Conservation (phyloP, 2,113 vertebrate species). For the Scomber japonicus region DNA sequence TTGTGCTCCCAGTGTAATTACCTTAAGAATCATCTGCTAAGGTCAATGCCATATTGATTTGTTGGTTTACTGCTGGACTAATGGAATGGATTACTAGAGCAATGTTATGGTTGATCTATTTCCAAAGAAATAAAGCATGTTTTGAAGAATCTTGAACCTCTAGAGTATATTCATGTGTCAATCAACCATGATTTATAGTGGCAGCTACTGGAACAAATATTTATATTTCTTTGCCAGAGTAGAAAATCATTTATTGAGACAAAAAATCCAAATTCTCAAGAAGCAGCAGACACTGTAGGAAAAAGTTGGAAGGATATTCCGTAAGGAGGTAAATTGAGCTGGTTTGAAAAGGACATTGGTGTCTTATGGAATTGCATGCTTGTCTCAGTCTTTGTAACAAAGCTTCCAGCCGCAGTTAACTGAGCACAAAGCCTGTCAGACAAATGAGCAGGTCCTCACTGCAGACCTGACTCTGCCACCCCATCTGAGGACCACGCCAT, state of each 20-base stretch:
- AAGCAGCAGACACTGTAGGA: neutral
- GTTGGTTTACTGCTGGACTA: slow-evolving; percentile 37
- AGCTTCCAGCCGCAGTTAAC: slow-evolving; percentile 29
- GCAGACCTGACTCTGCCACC: slow-evolving; percentile 28
- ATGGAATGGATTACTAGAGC: slow-evolving; percentile 59
- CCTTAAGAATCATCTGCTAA: slow-evolving; percentile 21
- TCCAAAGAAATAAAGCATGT: slow-evolving; percentile 27
- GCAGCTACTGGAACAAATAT: neutral
- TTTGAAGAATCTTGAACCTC: slow-evolving; percentile 42
- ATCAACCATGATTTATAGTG: neutral
- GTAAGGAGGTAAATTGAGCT: slow-evolving; percentile 14
- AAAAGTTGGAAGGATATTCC: neutral
- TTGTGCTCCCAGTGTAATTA: slow-evolving; percentile 59
- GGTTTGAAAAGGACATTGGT: neutral
- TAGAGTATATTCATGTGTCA: neutral
- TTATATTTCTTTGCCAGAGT: slow-evolving; percentile 2
- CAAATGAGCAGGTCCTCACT: slow-evolving; percentile 56
- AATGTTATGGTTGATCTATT: slow-evolving; percentile 61
- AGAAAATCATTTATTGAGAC: neutral
- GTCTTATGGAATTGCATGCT: slow-evolving; percentile 32
- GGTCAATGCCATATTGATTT: slow-evolving; percentile 63
- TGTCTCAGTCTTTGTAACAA: slow-evolving; percentile 31
- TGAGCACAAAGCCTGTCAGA: slow-evolving; percentile 65
- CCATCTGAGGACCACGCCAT: slow-evolving; percentile 39
- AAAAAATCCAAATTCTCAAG: neutral